Evolutionary conservation across 2,113 vertebrate species (phyloP).

Genomic region (Gadus chalcogrammus): DNA sequence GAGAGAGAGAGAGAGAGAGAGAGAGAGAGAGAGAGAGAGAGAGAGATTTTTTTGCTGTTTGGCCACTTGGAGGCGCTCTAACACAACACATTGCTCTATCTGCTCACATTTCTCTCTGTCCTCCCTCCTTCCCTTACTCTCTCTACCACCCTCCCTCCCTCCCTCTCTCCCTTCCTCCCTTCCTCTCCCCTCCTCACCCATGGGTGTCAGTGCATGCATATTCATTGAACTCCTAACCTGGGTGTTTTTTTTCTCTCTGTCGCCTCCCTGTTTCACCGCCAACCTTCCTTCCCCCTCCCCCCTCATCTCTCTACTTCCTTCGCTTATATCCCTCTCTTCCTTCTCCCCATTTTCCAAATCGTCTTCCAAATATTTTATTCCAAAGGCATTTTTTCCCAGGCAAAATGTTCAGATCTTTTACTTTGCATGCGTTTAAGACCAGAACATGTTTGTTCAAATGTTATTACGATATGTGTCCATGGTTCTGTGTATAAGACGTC

Average conservation of each 20-base stretch:
- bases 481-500: background rate
- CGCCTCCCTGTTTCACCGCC: background rate
- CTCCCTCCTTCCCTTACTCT: constrained; percentile 79
- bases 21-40: background rate
- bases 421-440: no score
- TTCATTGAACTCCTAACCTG: background rate
- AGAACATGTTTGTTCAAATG: no score
- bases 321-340: no score
- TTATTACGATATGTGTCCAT: no score
- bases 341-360: no score
- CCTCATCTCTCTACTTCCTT: background rate
- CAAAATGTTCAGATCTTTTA: no score
- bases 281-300: background rate
- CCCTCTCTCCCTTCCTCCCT: background rate
- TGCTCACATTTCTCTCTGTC: constrained; percentile 53
- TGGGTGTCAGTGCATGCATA: background rate
- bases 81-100: constrained; percentile 54
- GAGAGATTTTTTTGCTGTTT: background rate
- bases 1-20: background rate
- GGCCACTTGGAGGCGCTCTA: constrained; percentile 64
- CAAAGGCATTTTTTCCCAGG: no score
- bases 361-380: no score
- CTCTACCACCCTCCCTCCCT: no score
- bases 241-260: background rate
- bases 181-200: constrained; percentile 44